A percentile compares a stretch with the other conserved stretches of the same genome.
Evolutionary conservation across 2,113 vertebrate genomes (phyloP).

Genomic region (Salvelinus sp.): DNA sequence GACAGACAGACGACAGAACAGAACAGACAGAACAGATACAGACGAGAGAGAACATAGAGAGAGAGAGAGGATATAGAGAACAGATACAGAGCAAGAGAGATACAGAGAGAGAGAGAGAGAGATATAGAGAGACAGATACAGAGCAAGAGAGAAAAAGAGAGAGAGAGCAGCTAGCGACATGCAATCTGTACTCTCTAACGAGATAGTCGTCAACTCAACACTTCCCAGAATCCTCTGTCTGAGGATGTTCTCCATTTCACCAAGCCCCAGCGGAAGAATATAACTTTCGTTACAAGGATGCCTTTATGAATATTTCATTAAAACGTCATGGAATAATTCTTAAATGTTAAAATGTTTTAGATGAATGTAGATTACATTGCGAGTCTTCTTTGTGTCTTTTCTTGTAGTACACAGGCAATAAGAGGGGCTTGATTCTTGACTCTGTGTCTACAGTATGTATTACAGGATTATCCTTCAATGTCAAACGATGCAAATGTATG

Average conservation of each 20-base stretch:
- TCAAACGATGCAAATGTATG: too few relatives aligned
- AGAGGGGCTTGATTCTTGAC: too few relatives aligned
- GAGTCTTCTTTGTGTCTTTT: neutral
- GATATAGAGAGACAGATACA: neutral
- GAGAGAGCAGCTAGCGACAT: constrained; percentile 33
- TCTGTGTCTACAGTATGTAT: too few relatives aligned
- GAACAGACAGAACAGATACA: too few relatives aligned
- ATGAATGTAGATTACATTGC: neutral
- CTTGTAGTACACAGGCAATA: neutral
- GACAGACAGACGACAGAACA: too few relatives aligned
- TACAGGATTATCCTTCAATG: too few relatives aligned
- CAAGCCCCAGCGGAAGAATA: constrained; percentile 28
- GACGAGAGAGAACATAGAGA: too few relatives aligned
- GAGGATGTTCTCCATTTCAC: constrained; percentile 45
- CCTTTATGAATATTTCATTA: constrained; percentile 42
- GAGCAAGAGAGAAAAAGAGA: neutral
- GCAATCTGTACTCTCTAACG: constrained; percentile 47
- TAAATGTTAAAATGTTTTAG: neutral
- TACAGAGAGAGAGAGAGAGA: constrained; percentile 29
- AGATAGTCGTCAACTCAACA: constrained; percentile 44
- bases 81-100: neutral
- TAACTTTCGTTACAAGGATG: constrained; percentile 50
- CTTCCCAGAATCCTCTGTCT: constrained; percentile 18
- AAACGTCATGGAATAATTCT: neutral
- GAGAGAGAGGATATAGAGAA: too few relatives aligned